A percentile compares a stretch with the other conserved stretches of the same genome.
phyloP scores from a whole-genome alignment of 2,797 vertebrate genomes.

The Semotilus atromaculatus region DNA sequence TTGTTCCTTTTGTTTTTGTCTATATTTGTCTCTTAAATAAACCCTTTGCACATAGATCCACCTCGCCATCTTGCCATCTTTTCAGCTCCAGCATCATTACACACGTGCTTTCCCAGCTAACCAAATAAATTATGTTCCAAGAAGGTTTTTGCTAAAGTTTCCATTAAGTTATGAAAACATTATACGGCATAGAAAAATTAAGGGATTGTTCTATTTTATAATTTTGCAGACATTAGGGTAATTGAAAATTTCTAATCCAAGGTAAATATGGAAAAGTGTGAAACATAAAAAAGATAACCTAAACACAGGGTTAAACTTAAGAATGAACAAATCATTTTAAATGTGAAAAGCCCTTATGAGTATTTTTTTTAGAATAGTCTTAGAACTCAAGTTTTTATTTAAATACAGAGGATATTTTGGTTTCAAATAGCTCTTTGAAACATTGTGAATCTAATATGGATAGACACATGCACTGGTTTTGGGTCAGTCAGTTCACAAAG shows the following conservation, averaged over 20 bases:
- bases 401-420: not conserved
- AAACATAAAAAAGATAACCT: too few species aligned
- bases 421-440: constrained; percentile 6
- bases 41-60: not conserved
- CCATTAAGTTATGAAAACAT: too few species aligned
- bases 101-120: too few species aligned
- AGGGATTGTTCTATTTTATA: not conserved
- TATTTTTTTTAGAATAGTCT: not conserved
- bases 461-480: not conserved
- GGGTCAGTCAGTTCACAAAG: constrained; percentile 32
- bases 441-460: not conserved
- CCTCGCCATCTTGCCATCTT: too few species aligned
- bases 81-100: too few species aligned
- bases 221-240: not conserved
- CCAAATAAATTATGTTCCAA: too few species aligned
- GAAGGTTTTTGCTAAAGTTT: too few species aligned
- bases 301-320: too few species aligned
- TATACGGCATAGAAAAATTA: too few species aligned
- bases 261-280: too few species aligned
- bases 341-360: too few species aligned
- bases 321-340: not conserved
- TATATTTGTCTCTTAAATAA: not conserved
- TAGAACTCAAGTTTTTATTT: not conserved
- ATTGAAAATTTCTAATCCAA: too few species aligned
- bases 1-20: not conserved